Conservation (phyloP, 2,888 invertebrate species). For the Sinohyriopsis cumingii region DNA sequence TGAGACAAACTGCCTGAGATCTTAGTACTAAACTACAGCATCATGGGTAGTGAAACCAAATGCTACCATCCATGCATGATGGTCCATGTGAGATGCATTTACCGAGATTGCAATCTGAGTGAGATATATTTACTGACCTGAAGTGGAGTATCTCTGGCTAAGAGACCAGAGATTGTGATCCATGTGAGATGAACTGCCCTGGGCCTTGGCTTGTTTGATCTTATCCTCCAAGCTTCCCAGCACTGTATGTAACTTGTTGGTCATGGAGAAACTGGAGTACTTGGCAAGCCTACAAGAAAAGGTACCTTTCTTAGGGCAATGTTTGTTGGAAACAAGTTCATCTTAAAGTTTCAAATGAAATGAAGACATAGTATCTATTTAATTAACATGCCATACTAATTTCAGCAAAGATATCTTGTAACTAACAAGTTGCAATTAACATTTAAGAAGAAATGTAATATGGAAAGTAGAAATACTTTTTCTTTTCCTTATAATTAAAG, state of each 20-base stretch:
- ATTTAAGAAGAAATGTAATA: too few species aligned
- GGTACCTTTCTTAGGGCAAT: background rate
- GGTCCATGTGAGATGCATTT: background rate
- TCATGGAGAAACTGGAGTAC: constrained; percentile 58
- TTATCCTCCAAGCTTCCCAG: constrained; percentile 65
- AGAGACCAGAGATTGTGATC: constrained; percentile 43
- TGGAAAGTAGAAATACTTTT: too few species aligned
- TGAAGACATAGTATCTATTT: too few species aligned
- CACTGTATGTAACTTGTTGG: constrained; percentile 58
- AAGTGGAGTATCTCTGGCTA: constrained; percentile 49
- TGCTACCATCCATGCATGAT: background rate
- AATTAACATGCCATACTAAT: too few species aligned
- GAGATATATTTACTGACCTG: constrained; percentile 30
- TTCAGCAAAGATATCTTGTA: too few species aligned
- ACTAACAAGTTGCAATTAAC: too few species aligned
- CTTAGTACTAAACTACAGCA: constrained; percentile 20
- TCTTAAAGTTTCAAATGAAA: background rate
- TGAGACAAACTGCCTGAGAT: constrained; percentile 48
- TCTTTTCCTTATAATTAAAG: too few species aligned
- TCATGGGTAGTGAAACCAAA: too few species aligned
- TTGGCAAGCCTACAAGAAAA: constrained; percentile 50
- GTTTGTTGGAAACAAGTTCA: background rate
- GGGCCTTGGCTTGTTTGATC: constrained; percentile 54
- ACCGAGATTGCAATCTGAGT: too few species aligned
- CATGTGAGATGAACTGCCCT: constrained; percentile 49